Conservation (phyloP, 2,888 invertebrate genomes). For the Metacarcinus magister region DNA sequence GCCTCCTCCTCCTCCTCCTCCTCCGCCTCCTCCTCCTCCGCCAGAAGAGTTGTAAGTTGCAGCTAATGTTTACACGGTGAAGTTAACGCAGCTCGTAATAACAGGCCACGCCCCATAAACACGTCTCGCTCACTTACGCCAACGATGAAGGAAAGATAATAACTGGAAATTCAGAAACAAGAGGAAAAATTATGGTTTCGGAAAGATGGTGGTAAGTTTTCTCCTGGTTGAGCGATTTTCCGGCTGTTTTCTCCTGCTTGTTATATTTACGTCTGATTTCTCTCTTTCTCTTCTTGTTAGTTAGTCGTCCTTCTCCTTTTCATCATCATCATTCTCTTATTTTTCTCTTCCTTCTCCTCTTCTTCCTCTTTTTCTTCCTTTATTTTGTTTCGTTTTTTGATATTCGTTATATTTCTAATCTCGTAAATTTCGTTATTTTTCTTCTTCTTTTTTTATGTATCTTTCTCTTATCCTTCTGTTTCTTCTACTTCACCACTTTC, state of each 20-base stretch:
- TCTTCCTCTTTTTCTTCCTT: not conserved
- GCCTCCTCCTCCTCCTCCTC: constrained; percentile 11
- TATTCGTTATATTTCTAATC: not conserved
- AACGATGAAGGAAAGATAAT: constrained; percentile 1
- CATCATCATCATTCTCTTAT: not conserved
- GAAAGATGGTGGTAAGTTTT: not conserved
- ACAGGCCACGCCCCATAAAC: not conserved
- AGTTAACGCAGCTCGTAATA: constrained; percentile 41
- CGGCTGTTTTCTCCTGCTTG: not conserved
- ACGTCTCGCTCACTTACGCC: constrained; percentile 20
- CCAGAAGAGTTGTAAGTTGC: not conserved
- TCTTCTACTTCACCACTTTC: not conserved
- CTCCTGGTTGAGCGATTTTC: not conserved
- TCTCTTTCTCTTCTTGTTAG: not conserved
- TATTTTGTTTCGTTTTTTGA: not conserved
- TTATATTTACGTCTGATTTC: not conserved
- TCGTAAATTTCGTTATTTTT: not conserved
- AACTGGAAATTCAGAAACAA: not conserved
- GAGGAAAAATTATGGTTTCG: not conserved
- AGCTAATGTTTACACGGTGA: constrained; percentile 12
- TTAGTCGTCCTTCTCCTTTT: not conserved
- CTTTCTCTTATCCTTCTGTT: not conserved
- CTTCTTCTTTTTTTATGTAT: not conserved
- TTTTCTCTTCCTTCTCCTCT: not conserved
- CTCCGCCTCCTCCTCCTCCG: not conserved